Evolutionary conservation across 2,113 vertebrate species (phyloP).

Genomic region (Pongo pygmaeus): DNA sequence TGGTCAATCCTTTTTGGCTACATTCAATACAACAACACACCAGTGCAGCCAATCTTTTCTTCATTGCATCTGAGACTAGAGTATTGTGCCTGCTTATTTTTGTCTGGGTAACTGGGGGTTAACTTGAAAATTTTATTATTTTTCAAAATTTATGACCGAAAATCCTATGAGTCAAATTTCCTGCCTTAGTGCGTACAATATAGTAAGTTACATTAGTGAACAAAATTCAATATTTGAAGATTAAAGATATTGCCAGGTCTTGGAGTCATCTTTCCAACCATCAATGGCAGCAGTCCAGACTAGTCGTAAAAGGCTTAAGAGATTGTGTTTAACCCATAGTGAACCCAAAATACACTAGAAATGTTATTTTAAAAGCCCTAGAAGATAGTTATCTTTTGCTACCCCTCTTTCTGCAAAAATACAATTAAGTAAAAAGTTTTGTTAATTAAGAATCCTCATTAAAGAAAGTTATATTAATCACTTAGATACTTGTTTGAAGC

Average conservation of each 20-base stretch:
- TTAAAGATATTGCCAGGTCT: constrained; percentile 51
- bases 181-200: constrained; percentile 53
- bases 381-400: neutral
- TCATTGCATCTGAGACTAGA: constrained; percentile 17
- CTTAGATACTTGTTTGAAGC: constrained; percentile 1
- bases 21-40: neutral
- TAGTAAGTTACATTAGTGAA: constrained; percentile 56
- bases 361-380: neutral
- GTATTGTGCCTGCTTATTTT: neutral
- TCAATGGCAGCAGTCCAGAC: constrained; percentile 38
- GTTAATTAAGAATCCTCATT: constrained; percentile 31
- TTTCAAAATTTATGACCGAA: constrained; percentile 56
- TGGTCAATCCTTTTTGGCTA: neutral
- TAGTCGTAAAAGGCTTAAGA: constrained; percentile 53
- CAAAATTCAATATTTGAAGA: constrained; percentile 72
- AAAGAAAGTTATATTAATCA: constrained; percentile 29
- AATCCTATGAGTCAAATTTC: constrained; percentile 65
- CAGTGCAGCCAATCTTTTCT: neutral
- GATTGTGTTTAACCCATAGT: constrained; percentile 37
- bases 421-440: neutral
- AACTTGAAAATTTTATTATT: constrained; percentile 54
- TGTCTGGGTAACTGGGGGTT: neutral
- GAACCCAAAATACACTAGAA: constrained; percentile 35
- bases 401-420: constrained; percentile 5
- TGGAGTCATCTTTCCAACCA: constrained; percentile 45